phyloP scores from a whole-genome alignment of 1,140 invertebrate genomes.

The Gryllus bimaculatus region DNA sequence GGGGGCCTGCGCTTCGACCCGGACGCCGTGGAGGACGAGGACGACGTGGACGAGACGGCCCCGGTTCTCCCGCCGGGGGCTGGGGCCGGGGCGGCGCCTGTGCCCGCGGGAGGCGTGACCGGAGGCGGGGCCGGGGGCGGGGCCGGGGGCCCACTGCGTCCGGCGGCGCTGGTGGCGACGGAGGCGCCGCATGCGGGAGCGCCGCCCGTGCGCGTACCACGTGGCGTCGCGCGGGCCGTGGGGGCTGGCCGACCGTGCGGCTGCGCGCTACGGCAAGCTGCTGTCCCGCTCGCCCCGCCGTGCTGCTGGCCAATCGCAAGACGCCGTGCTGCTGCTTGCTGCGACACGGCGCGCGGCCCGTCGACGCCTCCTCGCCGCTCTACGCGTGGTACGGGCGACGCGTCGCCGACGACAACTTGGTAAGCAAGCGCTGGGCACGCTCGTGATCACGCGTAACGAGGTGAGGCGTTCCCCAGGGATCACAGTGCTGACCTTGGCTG shows the following conservation, averaged over 20 bases:
- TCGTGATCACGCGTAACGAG: background rate
- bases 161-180: background rate
- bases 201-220: background rate
- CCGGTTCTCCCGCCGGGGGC: background rate
- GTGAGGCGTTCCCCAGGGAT: background rate
- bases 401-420: background rate
- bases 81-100: too few relatives aligned
- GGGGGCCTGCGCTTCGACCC: constrained; percentile 33
- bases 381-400: constrained; percentile 4
- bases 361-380: constrained; percentile 35
- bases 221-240: constrained; percentile 24
- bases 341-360: constrained; percentile 48
- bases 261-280: constrained; percentile 63
- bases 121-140: too few relatives aligned
- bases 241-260: constrained; percentile 65
- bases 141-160: background rate
- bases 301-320: constrained; percentile 59
- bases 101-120: too few relatives aligned
- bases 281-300: constrained; percentile 52
- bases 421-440: background rate
- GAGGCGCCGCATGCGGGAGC: too few relatives aligned
- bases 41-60: constrained; percentile 26
- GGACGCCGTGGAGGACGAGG: constrained; percentile 30
- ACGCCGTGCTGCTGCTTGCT: constrained; percentile 62
- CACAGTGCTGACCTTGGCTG: too few relatives aligned